A percentile compares a stretch with the other conserved stretches of the same genome.
Evolutionary conservation across 64 coral and sea anemone species (phyloP).

Genomic region (Catalaphyllia jardinei): DNA sequence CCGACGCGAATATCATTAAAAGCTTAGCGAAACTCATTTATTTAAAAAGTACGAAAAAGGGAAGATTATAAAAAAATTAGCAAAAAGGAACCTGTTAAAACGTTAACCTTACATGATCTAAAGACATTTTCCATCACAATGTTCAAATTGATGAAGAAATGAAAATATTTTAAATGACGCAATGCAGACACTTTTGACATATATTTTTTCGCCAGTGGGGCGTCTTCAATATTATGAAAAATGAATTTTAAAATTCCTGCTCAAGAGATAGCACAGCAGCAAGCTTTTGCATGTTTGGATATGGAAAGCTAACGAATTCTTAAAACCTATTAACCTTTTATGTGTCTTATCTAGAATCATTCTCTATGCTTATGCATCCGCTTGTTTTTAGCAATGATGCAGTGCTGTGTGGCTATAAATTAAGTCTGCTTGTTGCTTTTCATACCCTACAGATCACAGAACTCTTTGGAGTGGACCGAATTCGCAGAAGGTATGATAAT

Average conservation of each 20-base stretch:
- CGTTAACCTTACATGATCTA: background rate
- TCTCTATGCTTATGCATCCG: background rate
- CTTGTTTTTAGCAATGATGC: background rate
- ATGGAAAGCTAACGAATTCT: background rate
- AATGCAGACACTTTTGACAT: background rate
- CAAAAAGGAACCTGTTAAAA: conserved; percentile 13
- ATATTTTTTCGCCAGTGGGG: background rate
- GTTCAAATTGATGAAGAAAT: background rate
- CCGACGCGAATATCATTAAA: background rate
- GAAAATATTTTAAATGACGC: background rate
- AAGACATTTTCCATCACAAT: background rate
- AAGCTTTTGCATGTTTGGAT: background rate
- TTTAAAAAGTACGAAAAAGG: too few species aligned
- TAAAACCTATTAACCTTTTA: background rate
- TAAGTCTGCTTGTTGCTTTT: background rate
- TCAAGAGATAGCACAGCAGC: too few species aligned
- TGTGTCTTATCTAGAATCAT: conserved; percentile 24
- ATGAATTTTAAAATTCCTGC: background rate
- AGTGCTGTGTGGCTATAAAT: background rate
- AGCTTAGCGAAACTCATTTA: background rate
- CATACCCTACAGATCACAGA: background rate
- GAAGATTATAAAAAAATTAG: background rate
- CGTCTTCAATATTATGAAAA: background rate
- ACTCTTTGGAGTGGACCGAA: background rate
- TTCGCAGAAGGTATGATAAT: conserved; percentile 9